phyloP scores from a whole-genome alignment of 2,888 invertebrate species.

The Rotaria socialis region DNA sequence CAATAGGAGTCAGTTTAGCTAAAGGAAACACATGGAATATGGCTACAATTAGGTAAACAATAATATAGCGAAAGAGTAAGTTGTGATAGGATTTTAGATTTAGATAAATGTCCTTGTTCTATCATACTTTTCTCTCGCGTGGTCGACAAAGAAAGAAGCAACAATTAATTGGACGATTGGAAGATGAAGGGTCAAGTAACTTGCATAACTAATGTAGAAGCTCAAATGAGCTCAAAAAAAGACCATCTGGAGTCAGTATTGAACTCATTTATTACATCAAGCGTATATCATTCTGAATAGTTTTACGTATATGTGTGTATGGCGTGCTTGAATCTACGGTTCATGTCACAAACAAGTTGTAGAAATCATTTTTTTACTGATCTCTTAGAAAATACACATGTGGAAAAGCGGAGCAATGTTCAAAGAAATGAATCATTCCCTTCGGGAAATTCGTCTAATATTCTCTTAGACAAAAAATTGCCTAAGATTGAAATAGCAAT shows the following conservation, averaged over 20 bases:
- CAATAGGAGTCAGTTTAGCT: neutral
- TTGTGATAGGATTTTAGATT: neutral
- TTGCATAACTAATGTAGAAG: neutral
- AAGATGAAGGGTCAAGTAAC: neutral
- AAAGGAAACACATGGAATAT: neutral
- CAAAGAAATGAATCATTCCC: neutral
- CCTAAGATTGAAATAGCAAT: neutral
- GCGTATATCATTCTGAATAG: neutral
- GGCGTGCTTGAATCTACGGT: neutral
- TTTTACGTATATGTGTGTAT: neutral
- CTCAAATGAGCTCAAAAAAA: neutral
- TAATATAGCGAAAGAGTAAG: neutral
- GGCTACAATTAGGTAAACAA: neutral
- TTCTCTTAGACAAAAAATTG: neutral
- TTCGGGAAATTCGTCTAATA: neutral
- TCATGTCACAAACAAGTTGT: neutral
- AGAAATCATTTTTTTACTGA: neutral
- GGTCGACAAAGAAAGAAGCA: neutral
- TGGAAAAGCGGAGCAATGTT: neutral
- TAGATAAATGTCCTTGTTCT: neutral
- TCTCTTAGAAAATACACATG: neutral
- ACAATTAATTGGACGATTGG: neutral
- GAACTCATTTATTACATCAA: neutral
- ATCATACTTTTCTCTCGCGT: neutral
- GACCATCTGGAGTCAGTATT: neutral